A percentile compares a stretch with the other conserved stretches of the same genome.
phyloP scores from a whole-genome alignment of 2,113 vertebrate genomes.

The Montifringilla adamsi region DNA sequence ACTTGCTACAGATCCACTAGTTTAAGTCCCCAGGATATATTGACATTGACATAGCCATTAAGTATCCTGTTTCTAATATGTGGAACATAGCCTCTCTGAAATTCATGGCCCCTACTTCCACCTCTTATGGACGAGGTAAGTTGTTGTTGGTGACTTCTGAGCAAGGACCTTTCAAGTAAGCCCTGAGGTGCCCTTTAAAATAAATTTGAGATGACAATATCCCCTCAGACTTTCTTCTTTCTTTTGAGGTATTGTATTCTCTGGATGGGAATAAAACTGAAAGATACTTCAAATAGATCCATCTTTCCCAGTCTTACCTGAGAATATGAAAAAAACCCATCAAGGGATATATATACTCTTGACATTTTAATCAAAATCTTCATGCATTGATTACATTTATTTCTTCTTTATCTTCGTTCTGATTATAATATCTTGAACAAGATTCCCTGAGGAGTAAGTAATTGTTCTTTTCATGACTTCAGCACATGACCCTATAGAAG shows the following conservation, averaged over 20 bases:
- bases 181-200: neutral
- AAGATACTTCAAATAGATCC: neutral
- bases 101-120: neutral
- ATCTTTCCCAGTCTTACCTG: neutral
- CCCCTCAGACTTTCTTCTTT: neutral
- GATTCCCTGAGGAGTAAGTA: neutral
- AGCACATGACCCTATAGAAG: neutral
- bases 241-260: neutral
- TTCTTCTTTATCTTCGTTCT: neutral
- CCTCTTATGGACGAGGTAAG: neutral
- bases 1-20: neutral
- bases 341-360: neutral
- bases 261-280: neutral
- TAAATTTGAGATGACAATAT: neutral
- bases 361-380: neutral
- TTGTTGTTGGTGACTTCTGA: neutral
- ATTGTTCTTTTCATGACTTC: neutral
- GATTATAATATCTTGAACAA: neutral
- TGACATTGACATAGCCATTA: neutral
- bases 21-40: neutral
- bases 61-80: neutral
- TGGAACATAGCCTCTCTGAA: neutral
- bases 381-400: neutral
- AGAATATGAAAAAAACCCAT: neutral
- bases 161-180: neutral